phyloP scores from a whole-genome alignment of 2,888 invertebrate genomes.

The Arge pagana region DNA sequence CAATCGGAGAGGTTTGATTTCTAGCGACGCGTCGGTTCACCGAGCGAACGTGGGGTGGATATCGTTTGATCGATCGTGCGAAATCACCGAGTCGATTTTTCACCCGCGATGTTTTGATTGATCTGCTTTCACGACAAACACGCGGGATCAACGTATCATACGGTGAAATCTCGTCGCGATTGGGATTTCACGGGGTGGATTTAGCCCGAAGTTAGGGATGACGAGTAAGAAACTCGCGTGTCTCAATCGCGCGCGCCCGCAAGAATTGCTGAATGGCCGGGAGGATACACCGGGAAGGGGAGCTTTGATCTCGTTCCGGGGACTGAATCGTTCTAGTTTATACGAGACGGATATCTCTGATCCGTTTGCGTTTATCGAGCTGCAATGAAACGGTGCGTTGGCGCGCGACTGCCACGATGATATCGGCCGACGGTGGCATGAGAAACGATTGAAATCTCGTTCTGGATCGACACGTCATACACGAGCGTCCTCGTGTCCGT shows the following conservation, averaged over 20 bases:
- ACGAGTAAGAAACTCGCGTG: constrained; percentile 1
- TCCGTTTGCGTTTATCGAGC: constrained; percentile 20
- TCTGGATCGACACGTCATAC: too few species aligned
- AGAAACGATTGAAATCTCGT: neutral
- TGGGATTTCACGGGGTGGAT: neutral
- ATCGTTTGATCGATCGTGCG: too few species aligned
- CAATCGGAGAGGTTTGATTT: too few species aligned
- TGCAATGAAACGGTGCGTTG: constrained; percentile 14
- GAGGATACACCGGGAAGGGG: constrained; percentile 1
- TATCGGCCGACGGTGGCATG: neutral
- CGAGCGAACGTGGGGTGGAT: too few species aligned
- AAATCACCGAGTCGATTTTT: too few species aligned
- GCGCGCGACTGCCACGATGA: constrained; percentile 12
- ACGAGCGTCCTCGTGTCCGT: too few species aligned
- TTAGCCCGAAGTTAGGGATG: too few species aligned
- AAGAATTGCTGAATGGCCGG: neutral
- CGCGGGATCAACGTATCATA: too few species aligned
- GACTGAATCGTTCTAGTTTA: constrained; percentile 8
- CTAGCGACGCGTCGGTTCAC: too few species aligned
- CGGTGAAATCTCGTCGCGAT: too few species aligned
- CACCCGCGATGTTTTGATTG: too few species aligned
- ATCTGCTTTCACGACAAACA: too few species aligned
- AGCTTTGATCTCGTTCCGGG: constrained; percentile 20
- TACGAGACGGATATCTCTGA: constrained; percentile 2
- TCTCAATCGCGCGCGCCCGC: neutral